Conservation (phyloP, 2,113 vertebrate genomes). For the Elephas maximus region DNA sequence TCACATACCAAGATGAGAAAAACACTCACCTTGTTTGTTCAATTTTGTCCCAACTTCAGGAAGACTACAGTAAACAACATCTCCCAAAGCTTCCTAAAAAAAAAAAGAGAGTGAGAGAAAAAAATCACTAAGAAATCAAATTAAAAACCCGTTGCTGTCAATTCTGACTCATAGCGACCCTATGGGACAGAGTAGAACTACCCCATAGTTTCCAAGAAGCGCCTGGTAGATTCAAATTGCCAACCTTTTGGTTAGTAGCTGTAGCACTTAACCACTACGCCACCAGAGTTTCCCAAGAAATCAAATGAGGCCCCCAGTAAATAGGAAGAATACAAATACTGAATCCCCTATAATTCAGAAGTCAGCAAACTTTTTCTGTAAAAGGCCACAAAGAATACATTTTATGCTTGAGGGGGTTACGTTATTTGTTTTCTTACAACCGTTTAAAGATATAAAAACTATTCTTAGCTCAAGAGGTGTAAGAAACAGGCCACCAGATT, state of each 20-base stretch:
- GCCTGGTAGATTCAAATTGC: no score
- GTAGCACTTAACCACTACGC: no score
- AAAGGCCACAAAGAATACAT: not conserved
- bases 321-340: not conserved
- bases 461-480: not conserved
- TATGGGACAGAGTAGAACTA: no score
- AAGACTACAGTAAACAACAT: constrained; percentile 98
- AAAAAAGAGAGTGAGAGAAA: constrained; percentile 43
- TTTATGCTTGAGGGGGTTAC: not conserved
- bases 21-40: constrained; percentile 93
- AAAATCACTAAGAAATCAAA: constrained; percentile 43
- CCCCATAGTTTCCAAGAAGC: no score
- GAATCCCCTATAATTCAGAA: not conserved
- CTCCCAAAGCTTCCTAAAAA: constrained; percentile 96
- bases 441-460: not conserved
- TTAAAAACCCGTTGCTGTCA: not conserved
- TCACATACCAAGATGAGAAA: constrained; percentile 43
- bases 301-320: not conserved
- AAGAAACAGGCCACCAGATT: not conserved
- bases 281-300: not conserved
- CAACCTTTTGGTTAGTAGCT: no score
- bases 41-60: constrained; percentile 97
- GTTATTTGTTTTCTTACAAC: not conserved
- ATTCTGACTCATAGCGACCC: no score
- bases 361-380: not conserved